Percentiles rank a stretch among this genome's conserved stretches.
phyloP scores from a whole-genome alignment of 2,888 invertebrate genomes.

The Hypselothyrea guttata region DNA sequence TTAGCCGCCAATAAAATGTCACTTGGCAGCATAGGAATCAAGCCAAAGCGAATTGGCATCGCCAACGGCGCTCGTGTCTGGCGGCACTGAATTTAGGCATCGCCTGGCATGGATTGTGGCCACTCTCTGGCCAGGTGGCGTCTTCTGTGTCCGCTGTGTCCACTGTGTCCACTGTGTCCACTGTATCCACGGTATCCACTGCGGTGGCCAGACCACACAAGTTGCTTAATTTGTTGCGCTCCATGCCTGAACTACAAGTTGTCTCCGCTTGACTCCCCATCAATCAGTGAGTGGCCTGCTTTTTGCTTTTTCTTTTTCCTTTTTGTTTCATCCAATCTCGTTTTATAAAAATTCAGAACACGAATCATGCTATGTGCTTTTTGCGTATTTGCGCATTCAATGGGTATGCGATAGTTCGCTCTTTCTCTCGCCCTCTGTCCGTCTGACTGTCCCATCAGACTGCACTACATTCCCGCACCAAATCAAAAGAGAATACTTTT shows the following conservation, averaged over 20 bases:
- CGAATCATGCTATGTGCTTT: slow-evolving; percentile 55
- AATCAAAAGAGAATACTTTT: neutral
- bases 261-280: slow-evolving; percentile 73
- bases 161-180: no score
- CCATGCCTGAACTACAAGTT: slow-evolving; percentile 57
- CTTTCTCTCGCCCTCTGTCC: slow-evolving; percentile 2
- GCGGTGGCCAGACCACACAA: slow-evolving; percentile 69
- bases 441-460: slow-evolving; percentile 28
- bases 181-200: slow-evolving; percentile 74
- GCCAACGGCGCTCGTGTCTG: slow-evolving; percentile 64
- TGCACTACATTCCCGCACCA: neutral
- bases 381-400: slow-evolving; percentile 42
- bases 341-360: slow-evolving; percentile 73
- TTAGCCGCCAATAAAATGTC: slow-evolving; percentile 71
- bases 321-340: slow-evolving; percentile 36
- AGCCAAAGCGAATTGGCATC: slow-evolving; percentile 8
- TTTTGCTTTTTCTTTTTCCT: slow-evolving; percentile 23
- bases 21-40: slow-evolving; percentile 49
- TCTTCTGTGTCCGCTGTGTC: no score
- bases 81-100: slow-evolving; percentile 55
- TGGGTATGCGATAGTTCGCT: slow-evolving; percentile 35
- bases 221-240: slow-evolving; percentile 75
- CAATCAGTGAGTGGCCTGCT: slow-evolving; percentile 62
- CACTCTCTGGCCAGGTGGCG: slow-evolving; percentile 4
- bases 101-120: slow-evolving; percentile 28